Evolutionary conservation across 2,888 invertebrate species (phyloP).

Genomic region (Cremastinae sp.): DNA sequence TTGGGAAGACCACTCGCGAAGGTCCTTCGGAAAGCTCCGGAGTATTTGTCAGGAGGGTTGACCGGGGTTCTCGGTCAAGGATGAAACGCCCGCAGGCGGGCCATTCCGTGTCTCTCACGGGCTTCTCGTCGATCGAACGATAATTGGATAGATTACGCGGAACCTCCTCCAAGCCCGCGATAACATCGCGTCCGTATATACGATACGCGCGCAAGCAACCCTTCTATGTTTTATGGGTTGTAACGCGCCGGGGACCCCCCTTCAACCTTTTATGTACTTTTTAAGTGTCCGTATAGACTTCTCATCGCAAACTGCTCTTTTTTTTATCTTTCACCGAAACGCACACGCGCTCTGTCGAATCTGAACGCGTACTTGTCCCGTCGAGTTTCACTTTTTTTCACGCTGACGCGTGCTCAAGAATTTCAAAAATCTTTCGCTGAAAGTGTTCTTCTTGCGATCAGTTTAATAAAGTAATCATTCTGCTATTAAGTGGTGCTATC

Average conservation of each 20-base stretch:
- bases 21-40: conserved; percentile 52
- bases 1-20: not conserved
- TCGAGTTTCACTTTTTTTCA: too few relatives aligned
- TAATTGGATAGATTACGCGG: conserved; percentile 80
- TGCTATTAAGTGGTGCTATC: too few relatives aligned
- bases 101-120: conserved; percentile 46
- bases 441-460: too few relatives aligned
- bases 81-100: not conserved
- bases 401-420: too few relatives aligned
- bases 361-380: too few relatives aligned
- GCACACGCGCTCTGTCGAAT: too few relatives aligned
- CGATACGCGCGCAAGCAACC: conserved; percentile 20
- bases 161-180: conserved; percentile 75
- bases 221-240: conserved; percentile 72
- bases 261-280: conserved; percentile 44
- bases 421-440: too few relatives aligned
- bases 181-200: conserved; percentile 76
- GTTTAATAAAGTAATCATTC: too few relatives aligned
- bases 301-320: conserved; percentile 19
- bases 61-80: conserved; percentile 22
- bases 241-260: conserved; percentile 66
- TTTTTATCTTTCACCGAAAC: too few relatives aligned
- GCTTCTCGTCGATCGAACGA: conserved; percentile 75
- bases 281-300: conserved; percentile 29
- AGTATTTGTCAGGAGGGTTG: conserved; percentile 64